These are phyloP conservation scores for Nautilus pompilius DNA, from an alignment of 1,140 invertebrate genomes.

Conservation along the genomic window DNA sequence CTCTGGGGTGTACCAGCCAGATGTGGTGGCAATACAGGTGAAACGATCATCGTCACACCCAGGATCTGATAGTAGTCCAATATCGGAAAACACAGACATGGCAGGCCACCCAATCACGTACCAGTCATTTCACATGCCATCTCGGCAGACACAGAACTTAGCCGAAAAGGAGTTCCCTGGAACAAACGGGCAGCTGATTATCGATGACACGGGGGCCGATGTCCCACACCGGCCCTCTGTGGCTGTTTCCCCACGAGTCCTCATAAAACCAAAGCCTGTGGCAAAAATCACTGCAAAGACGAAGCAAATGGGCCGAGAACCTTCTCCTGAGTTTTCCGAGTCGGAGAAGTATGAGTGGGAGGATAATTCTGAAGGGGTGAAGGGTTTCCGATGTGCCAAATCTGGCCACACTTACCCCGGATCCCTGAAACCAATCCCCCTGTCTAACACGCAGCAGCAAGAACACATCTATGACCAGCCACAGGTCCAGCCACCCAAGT, in stretches of 20 bases:
- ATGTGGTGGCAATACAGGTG: conserved; percentile 57
- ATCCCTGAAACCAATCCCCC: conserved; percentile 13
- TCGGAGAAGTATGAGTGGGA: conserved; percentile 37
- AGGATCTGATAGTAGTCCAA: conserved; percentile 24
- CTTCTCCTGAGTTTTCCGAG: conserved; percentile 36
- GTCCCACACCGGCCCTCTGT: conserved; percentile 57
- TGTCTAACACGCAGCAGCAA: conserved; percentile 9
- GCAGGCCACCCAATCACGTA: conserved; percentile 65
- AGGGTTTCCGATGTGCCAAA: conserved; percentile 6
- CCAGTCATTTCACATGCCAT: conserved; percentile 63
- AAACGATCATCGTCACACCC: conserved; percentile 37
- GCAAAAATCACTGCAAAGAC: conserved; percentile 75
- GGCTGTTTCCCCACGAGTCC: conserved; percentile 72
- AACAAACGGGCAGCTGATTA: conserved; percentile 75
- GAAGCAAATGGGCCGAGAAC: conserved; percentile 36
- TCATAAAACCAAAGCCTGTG: conserved; percentile 72
- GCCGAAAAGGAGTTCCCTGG: conserved; percentile 13
- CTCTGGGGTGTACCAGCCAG: conserved; percentile 35
- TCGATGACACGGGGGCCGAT: neutral
- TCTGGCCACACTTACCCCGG: conserved; percentile 11
- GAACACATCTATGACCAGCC: conserved; percentile 48
- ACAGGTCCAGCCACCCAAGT: conserved; percentile 21
- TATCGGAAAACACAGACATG: conserved; percentile 20
- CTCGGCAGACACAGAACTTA: conserved; percentile 14
- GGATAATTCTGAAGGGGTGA: conserved; percentile 31